Base-by-base conservation (phyloP, 2,113 vertebrate species). In the Phaetusa simplex region DNA sequence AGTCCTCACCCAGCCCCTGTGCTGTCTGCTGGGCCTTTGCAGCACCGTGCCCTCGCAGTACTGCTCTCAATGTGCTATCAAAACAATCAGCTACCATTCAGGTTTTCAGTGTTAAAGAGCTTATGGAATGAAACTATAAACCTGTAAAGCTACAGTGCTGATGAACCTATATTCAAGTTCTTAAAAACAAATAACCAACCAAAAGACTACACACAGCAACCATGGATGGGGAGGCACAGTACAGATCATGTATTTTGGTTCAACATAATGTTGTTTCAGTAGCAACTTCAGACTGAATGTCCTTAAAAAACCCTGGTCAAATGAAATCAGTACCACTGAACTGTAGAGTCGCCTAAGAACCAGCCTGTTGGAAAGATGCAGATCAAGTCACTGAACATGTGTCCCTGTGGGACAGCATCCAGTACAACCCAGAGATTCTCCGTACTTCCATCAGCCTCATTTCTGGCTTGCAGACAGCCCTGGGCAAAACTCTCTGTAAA, bases 191-290 rank as follows among this genome's bases (percentile, higher is more conserved):
- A 40, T 56, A 81, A 66, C 23, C 36, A 62, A 62, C 61, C 11
- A 18, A 38, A 62, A 61, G 66, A 84, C 67, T 8, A 42, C 27
- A 55, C 6, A 8, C 2, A 18, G 9, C 16, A 65, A 45, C 23
- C 13, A 7, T 0, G 1, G 13, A 59, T 27, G 2, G 2, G 32
- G 3, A 53, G 22, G 11, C 5, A 0, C 2, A 45, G 18, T 4
- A 70, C 0, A 6, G 30, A 45, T 23, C 5, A 5, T 1, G 0
- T 2, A 8, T 29, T 77, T 62, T 1, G 0, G 40, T 50, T 65
- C 64, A 82, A 20, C 0, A 0, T 6, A 64, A 58, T 4, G 13
- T 14, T 36, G 14, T 32, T 91, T 80, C 18, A 66, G 38, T 80
- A 81, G 43, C 12, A 69, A 43, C 20, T 50, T 66, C 69, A 87